Evolutionary conservation across 2,797 vertebrate genomes (phyloP), one percentile per base, ranked within the genome.

Genomic region (Bovichtus diacanthus): DNA sequence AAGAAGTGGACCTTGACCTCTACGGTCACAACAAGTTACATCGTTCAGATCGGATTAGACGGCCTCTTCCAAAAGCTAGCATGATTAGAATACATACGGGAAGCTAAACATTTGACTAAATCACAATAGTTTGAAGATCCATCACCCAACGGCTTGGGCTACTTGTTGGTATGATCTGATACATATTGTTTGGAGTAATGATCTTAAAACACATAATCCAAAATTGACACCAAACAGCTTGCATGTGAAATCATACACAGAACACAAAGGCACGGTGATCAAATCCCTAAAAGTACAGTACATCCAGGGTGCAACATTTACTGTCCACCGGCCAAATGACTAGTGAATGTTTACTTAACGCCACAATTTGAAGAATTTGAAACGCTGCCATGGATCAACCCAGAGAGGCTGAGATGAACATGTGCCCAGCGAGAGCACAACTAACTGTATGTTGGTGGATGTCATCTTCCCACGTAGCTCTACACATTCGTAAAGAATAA

Each of bases 151-250:
- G 41, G n/a, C 21, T 39, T 66, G 18, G 46, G 47, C n/a, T 21
- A 47, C 19, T 23, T 47, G n/a, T 55, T 53, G 21, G 9, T 58
- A 11, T 47, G 29, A 70, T 23, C 18, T 0, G 55, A 70, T 25
- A 62, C 44, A 64, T 60, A 27, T 53, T 11, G 71, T 65, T 78
- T 38, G 51, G 60, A 70, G n/a, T 31, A 79, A 49, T 62, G 19
- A 70, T 27, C 53, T 21, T 3, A 51, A 64, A 67, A n/a, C 29
- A 41, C 23, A 25, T n/a, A 2, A 56, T 19, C 1, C 4, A 61
- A 39, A 46, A 43, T 29, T 8, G 39, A 67, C 23, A 71, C 23
- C 38, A 25, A 12, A 65, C 34, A 60, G 13, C n/a, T 67, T 54
- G 15, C 53, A 79, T 66, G 41, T 61, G 38, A 77, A 73, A 55